Base-by-base conservation (phyloP, 2,113 vertebrate genomes). In the Saccopteryx bilineata region DNA sequence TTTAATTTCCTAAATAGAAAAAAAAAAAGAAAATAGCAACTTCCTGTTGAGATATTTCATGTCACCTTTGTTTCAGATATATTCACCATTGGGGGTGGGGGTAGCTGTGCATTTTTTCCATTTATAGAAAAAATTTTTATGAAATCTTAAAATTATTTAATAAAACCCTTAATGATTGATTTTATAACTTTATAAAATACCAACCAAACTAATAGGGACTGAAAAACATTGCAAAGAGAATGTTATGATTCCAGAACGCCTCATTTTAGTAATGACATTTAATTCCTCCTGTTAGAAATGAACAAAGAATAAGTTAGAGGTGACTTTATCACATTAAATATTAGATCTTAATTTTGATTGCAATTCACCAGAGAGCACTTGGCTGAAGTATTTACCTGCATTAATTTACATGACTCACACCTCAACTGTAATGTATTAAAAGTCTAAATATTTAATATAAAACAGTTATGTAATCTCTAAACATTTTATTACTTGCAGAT, bases 251-350 rank as follows among this genome's bases (percentile, higher is more conserved):
- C 96, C 78, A 71, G 48, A 81, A 93, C 84, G 6, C 82, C 69
- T 97, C 50, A 13, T 90, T 97, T 92, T 81, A 83, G 81, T 95
- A 72, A 97, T 50, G 71, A 94, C 87, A 84, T 92, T 97, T 69
- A n/a, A 18, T 86, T 91, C 97, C 63, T 89, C 76, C 96, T 94
- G 61, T 92, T 96, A 71, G 95, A 97, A 97, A 93, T 90, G 93
- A 85, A 84, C n/a, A 84, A 90, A 92, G 71, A 86, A 24, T 78
- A 94, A 97, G 52, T 96, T 97, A 87, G 87, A 96, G 82, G 84
- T 98, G 94, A 92, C 87, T 13, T 74, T 96, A 85, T 93, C 94
- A 48, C 96, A 50, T 96, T 97, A 95, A 97, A 97, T 75, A 95
- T 87, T 69, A 94, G 58, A 31, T 79, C 94, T 98, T 90, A 11